Percentiles rank a stretch among this genome's conserved stretches.
phyloP scores from a whole-genome alignment of 2,888 invertebrate species.

The Euphydryas editha region DNA sequence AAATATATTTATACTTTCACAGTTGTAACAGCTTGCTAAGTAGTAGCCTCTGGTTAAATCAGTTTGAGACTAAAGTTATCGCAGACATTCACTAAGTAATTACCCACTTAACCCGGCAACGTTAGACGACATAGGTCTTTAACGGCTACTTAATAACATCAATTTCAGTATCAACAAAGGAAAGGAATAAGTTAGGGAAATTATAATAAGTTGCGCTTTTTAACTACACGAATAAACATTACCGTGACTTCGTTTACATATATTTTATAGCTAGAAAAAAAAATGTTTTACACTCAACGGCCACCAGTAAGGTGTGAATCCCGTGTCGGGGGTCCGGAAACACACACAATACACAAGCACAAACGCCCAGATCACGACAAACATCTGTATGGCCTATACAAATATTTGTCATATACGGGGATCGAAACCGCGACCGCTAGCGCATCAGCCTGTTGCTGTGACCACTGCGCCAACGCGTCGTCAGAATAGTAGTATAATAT shows the following conservation, averaged over 20 bases:
- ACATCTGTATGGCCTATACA: no score
- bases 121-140: slow-evolving; percentile 7
- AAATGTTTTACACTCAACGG: no score
- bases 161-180: slow-evolving; percentile 3
- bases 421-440: no score
- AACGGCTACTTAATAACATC: slow-evolving; percentile 11
- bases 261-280: background rate
- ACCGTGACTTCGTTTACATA: background rate
- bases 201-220: background rate
- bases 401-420: no score
- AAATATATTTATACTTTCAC: background rate
- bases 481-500: no score
- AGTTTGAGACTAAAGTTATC: slow-evolving; percentile 27
- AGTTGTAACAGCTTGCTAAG: background rate
- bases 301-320: no score
- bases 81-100: slow-evolving; percentile 42
- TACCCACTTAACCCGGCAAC: slow-evolving; percentile 44
- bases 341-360: no score
- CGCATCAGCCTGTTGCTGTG: no score
- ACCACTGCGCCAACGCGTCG: no score
- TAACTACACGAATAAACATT: background rate
- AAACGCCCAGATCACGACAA: no score
- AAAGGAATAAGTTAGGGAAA: background rate
- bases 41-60: background rate
- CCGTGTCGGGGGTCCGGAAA: no score